Conservation (phyloP, 2,113 vertebrate species). For the Gymnobelideus leadbeateri region DNA sequence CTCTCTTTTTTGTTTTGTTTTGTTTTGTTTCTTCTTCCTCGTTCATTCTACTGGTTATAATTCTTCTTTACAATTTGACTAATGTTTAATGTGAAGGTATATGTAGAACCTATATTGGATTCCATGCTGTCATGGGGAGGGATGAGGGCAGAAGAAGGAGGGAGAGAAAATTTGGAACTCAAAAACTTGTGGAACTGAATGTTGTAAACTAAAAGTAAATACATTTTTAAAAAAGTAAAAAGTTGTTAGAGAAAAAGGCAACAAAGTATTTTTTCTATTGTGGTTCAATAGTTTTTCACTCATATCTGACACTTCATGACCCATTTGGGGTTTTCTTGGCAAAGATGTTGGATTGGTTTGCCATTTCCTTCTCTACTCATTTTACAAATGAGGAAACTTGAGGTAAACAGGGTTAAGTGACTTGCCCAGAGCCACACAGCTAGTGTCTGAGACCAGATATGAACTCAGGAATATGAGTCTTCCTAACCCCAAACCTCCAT, state of each 20-base stretch:
- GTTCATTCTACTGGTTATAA: too few species aligned
- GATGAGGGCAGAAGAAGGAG: too few species aligned
- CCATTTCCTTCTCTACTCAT: not conserved
- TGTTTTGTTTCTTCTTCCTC: too few species aligned
- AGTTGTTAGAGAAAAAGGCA: not conserved
- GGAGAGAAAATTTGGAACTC: too few species aligned
- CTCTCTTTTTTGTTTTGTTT: too few species aligned
- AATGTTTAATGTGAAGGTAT: too few species aligned
- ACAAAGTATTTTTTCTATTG: not conserved
- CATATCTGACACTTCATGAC: not conserved
- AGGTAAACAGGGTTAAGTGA: not conserved
- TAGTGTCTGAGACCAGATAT: not conserved
- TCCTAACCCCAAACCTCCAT: not conserved
- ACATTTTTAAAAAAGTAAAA: too few species aligned
- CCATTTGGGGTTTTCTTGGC: not conserved
- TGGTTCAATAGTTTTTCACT: not conserved
- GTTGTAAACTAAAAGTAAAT: too few species aligned
- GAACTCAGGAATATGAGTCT: not conserved
- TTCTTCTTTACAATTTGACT: too few species aligned
- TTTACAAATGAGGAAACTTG: not conserved
- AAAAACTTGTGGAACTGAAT: too few species aligned
- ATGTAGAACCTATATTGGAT: too few species aligned
- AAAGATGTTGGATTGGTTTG: not conserved
- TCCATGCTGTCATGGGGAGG: too few species aligned
- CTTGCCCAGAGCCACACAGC: not conserved